Percentiles rank a stretch among this genome's conserved stretches.
phyloP scores from a whole-genome alignment of 2,888 invertebrate genomes.

The Pseudanteris insignis region DNA sequence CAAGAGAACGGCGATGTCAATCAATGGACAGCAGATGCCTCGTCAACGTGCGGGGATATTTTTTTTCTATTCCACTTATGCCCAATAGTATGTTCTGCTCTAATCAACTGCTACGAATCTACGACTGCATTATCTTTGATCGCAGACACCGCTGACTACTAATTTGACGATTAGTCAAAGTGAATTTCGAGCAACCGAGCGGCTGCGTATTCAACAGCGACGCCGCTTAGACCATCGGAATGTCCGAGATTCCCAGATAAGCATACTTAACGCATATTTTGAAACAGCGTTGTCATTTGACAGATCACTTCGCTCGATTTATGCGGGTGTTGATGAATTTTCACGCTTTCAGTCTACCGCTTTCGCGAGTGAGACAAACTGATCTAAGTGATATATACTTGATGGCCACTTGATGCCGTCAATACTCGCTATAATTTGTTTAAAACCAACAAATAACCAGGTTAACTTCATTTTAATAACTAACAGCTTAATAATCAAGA shows the following conservation, averaged over 20 bases:
- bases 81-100: too few relatives aligned
- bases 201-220: slow-evolving; percentile 44
- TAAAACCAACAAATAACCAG: too few relatives aligned
- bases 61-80: not conserved
- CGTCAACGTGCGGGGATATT: slow-evolving; percentile 54
- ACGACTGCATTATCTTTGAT: slow-evolving; percentile 60
- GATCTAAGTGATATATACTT: too few relatives aligned
- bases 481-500: too few relatives aligned
- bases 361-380: too few relatives aligned
- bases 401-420: too few relatives aligned
- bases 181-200: slow-evolving; percentile 52
- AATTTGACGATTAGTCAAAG: slow-evolving; percentile 61
- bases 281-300: slow-evolving; percentile 23
- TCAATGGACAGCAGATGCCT: slow-evolving; percentile 52
- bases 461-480: too few relatives aligned
- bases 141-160: slow-evolving; percentile 56
- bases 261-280: slow-evolving; percentile 30
- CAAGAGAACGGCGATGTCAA: slow-evolving; percentile 34
- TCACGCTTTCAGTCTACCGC: too few relatives aligned
- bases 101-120: too few relatives aligned
- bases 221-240: slow-evolving; percentile 32
- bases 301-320: slow-evolving; percentile 23
- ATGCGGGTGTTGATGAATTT: too few relatives aligned
- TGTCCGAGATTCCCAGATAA: slow-evolving; percentile 37
- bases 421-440: too few relatives aligned